Evolutionary conservation across 2,113 vertebrate species (phyloP), one percentile per base, ranked within the genome.

Genomic region (Paramormyrops kingsleyae): DNA sequence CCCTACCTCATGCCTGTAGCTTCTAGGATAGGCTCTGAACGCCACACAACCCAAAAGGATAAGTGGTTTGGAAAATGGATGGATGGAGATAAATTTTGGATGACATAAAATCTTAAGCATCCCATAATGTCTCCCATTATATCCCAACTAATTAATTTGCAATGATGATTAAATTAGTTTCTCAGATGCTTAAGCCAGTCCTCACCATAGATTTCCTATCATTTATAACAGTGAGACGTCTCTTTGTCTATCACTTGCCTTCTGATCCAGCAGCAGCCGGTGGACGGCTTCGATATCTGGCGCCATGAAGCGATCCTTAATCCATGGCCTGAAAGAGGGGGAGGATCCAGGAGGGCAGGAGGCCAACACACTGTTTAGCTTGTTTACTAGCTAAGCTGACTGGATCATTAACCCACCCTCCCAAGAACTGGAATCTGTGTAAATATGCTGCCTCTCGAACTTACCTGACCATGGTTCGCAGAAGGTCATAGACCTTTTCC

Each of bases 401-500:
- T 88, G 88, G 91, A 94, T 94, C 31, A 90, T 93, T 89, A 93
- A 93, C 91, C 10, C 7, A 10, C 31, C 70, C 46, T 5, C 49
- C n/a, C 87, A 83, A 52, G 15, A 80, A 59, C 91, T 86, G 62
- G 92, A 49, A 90, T 83, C 31, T 89, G 86, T 93, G 93, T 80
- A 90, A 92, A 90, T 92, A 94, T 90, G 50, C 87, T 87, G 17
- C 50, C 89, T 91, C 90, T 95, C 93, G 95, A 93, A 92, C 95
- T 96, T 97, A 99, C 99, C 97, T 99, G 93, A 99, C 98, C 77
- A 97, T 95, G 0, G 96, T 97, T 91, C 98, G 99, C 94, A 99
- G 98, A 88, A 99, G 98, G 92, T 99, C 97, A 0, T 99, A 99
- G 93, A 99, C 98, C 94, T 98, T 99, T 96, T 99, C 99, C 96